Percentiles rank a stretch among this genome's conserved stretches.
These are phyloP conservation scores for Sialis lutaria DNA, from an alignment of 2,888 invertebrate species.

Conservation along the genomic window DNA sequence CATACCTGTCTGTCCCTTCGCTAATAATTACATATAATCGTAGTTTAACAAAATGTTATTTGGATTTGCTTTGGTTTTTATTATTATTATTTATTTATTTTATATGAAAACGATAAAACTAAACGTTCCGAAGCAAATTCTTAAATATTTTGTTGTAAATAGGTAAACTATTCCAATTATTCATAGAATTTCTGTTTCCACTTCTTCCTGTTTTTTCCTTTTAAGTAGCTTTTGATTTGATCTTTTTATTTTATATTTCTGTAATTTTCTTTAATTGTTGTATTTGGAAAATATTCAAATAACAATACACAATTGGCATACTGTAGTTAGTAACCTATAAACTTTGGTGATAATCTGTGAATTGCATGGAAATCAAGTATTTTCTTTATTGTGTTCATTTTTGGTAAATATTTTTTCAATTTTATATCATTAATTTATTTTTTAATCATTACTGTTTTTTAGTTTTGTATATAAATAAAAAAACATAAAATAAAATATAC, in stretches of 20 bases:
- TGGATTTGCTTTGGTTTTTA: not conserved
- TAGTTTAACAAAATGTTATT: not conserved
- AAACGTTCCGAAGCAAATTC: too few relatives aligned
- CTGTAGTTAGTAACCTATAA: not conserved
- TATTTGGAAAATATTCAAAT: constrained; percentile 7
- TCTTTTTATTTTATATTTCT: constrained; percentile 8
- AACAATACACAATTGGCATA: constrained; percentile 3
- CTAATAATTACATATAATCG: not conserved
- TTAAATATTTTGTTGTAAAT: too few relatives aligned
- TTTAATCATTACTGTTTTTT: too few relatives aligned
- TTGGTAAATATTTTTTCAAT: too few relatives aligned
- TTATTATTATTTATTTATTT: too few relatives aligned
- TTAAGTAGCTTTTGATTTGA: constrained; percentile 10
- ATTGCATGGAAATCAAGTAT: constrained; percentile 5
- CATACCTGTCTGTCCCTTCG: too few relatives aligned
- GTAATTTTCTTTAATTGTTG: constrained; percentile 6
- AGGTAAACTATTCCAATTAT: not conserved
- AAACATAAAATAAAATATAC: too few relatives aligned
- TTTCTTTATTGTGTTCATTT: too few relatives aligned
- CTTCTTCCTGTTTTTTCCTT: constrained; percentile 7
- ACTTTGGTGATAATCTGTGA: constrained; percentile 2
- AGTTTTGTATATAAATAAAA: too few relatives aligned
- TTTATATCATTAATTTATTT: too few relatives aligned
- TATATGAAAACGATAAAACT: too few relatives aligned
- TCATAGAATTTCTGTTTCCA: not conserved